Base-by-base conservation (phyloP, 2,888 invertebrate genomes). In the Dasysyrphus tricinctus region DNA sequence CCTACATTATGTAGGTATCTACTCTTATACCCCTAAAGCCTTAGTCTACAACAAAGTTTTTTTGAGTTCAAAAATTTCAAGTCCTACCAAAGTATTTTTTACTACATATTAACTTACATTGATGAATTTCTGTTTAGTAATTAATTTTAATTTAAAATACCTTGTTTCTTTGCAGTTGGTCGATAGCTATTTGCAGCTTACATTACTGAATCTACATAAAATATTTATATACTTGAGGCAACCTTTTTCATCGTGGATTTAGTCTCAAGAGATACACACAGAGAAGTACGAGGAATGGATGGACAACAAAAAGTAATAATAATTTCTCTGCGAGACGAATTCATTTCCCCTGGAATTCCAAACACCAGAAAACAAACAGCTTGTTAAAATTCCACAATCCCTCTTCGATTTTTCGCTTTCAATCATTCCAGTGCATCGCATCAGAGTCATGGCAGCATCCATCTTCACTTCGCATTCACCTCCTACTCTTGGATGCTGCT, bases 351-450 rank as follows among this genome's bases (percentile, higher is more conserved):
- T 69, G 67, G 88, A 89, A 90, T 89, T 88, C 88, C 89, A 88
- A 90, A 89, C 89, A 89, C 89, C 89, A 90, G 88, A 89, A 89
- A 88, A 89, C 89, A 88, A 89, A 89, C 89, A 89, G 90, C 90
- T 90, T 90, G 90, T 90, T 90, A 90, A 90, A 90, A 90, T 90
- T 90, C 90, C 90, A 88, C 86, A 87, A 88, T 89, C 84, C 78
- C 84, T 88, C 75, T 80, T 80, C 75, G 78, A 83, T 80, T 88
- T 88, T 88, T 88, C 86, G 88, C 84, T 81, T 88, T 83, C 85
- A 84, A 88, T 84, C 88, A 89, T 85, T 88, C 85, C 87, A 84
- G 63, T 69, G 47, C 70, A 77, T 80, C 54, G 69, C 63, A n/a
- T n/a, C n/a, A 57, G 54, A 63, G 74, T 32, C 49, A 70, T 44